These are phyloP conservation scores for Microcebus lehilahytsara DNA, from an alignment of 2,113 vertebrate species.

Conservation along the genomic window DNA sequence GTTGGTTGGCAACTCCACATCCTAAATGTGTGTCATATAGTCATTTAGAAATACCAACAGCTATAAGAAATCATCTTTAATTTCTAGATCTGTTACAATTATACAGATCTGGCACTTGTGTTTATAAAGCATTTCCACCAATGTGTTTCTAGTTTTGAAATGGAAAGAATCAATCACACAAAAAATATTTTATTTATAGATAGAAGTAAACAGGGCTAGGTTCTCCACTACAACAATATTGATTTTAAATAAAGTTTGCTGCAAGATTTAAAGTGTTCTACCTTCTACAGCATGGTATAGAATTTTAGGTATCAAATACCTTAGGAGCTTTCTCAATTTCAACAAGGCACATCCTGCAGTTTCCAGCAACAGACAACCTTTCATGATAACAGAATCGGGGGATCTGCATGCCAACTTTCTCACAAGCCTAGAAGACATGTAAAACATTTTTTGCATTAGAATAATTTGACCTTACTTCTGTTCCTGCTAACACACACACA, in stretches of 20 bases:
- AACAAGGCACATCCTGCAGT: constrained; percentile 98
- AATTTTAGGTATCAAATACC: constrained; percentile 82
- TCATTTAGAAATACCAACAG: not conserved
- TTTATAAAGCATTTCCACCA: constrained; percentile 34
- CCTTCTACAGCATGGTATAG: constrained; percentile 15
- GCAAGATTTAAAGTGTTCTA: constrained; percentile 46
- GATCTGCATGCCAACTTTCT: constrained; percentile 95
- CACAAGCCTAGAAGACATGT: constrained; percentile 88
- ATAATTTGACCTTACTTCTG: not conserved
- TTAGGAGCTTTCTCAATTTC: constrained; percentile 97
- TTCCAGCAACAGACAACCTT: constrained; percentile 95
- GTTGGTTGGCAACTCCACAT: not conserved
- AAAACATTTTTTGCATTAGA: not conserved
- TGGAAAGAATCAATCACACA: not conserved
- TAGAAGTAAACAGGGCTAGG: not conserved
- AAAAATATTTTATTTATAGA: not conserved
- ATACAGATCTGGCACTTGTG: not conserved
- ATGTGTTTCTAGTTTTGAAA: constrained; percentile 16
- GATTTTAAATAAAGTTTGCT: constrained; percentile 45
- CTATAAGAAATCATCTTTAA: constrained; percentile 23
- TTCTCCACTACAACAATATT: not conserved
- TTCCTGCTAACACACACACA: not conserved
- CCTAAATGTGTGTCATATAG: not conserved
- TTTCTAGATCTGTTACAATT: constrained; percentile 18
- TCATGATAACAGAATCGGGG: constrained; percentile 98